A percentile compares a stretch with the other conserved stretches of the same genome.
Conservation (phyloP, 2,797 vertebrate genomes). For the Ataeniobius toweri region DNA sequence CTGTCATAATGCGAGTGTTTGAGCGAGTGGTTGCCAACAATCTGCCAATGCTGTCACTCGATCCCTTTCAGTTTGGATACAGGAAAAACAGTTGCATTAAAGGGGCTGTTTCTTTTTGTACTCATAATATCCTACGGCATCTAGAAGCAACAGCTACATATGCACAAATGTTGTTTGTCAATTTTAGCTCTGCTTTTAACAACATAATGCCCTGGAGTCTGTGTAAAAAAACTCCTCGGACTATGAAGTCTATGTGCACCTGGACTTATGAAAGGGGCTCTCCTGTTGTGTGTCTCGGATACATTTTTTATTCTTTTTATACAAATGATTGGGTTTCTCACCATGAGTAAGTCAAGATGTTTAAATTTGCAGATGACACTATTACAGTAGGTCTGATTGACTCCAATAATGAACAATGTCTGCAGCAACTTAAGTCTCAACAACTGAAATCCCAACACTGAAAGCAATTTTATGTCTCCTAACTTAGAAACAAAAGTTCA, state of each 20-base stretch:
- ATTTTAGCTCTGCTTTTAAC: not conserved
- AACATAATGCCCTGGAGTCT: not conserved
- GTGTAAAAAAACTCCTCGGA: no score
- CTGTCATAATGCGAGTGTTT: not conserved
- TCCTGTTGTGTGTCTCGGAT: no score
- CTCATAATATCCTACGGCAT: not conserved
- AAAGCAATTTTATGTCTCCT: no score
- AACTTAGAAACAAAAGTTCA: no score
- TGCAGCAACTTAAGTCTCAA: not conserved
- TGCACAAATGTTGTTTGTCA: not conserved
- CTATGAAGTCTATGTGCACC: not conserved
- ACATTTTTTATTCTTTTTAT: not conserved
- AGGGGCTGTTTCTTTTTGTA: not conserved
- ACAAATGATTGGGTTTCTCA: not conserved
- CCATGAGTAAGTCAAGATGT: not conserved
- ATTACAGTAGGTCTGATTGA: not conserved
- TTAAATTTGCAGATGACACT: not conserved
- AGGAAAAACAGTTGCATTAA: not conserved
- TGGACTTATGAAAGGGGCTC: not conserved
- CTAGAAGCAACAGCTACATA: not conserved
- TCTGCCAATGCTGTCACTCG: not conserved
- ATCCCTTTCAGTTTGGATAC: not conserved
- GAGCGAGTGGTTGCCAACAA: not conserved
- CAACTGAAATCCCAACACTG: not conserved
- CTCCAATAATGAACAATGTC: no score